Evolutionary conservation across 2,888 invertebrate genomes (phyloP), one percentile per base, ranked within the genome.

Genomic region (Coelogynopora nodosa): DNA sequence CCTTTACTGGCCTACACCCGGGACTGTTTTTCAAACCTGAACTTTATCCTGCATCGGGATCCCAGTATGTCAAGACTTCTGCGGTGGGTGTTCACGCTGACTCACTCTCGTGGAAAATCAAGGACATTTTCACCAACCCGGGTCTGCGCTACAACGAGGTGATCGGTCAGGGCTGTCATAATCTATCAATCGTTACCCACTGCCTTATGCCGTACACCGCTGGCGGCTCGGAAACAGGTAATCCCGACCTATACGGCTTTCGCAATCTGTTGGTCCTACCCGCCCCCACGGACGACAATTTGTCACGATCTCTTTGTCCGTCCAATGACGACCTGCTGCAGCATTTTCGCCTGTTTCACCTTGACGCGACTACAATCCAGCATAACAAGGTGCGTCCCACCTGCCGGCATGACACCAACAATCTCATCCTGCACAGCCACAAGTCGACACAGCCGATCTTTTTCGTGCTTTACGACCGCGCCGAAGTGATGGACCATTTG

Each of bases 111-210:
- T 86, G 87, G 87, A 85, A 30, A 30, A 67, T 86, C 2, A 83
- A 84, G 29, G 84, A 86, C 28, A 86, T 86, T 0, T 86, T 86
- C 26, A 67, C 67, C 18, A 67, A 83, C 27, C 67, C 87, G 0
- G 87, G 87, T 2, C 80, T 86, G 5, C 84, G 87, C 2, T 84
- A 86, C 85, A 86, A 86, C 31, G 85, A 86, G 74, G 87, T 86
- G 26, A 84, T 85, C 2, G 87, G 87, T 10, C 85, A 86, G 67
- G 83, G 85, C 26, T 86, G 87, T 31, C 30, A 86, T 10, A 86
- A 86, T 67, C 74, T 86, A 31, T 86, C 85, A 29, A 86, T 86
- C 67, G 87, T 86, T 0, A 86, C 87, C n/a, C 87, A 86, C 67
- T 85, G 86, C 18, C 30, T 86, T 1, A 30, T 84, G 29, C 30